Evolutionary conservation across 2,113 vertebrate species (phyloP), one percentile per base, ranked within the genome.

Genomic region (Formicarius rufipectus): DNA sequence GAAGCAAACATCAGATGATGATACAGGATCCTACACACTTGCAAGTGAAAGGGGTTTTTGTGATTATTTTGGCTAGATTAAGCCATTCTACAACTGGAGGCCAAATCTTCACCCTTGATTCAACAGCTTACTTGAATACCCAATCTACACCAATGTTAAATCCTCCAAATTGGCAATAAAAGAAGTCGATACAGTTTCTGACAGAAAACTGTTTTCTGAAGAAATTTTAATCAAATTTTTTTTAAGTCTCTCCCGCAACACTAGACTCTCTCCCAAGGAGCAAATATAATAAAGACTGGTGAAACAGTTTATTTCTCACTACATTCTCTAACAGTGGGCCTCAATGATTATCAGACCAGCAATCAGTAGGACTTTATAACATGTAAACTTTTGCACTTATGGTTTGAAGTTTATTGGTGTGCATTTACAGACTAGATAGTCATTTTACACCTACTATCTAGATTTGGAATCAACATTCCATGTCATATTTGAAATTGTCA

Each of bases 291-390:
- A 42, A 59, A 44, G 30, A 6, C 5, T 12, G 8, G 20, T 12
- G 8, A 74, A 14, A 4, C 10, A 73, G 6, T 39, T 73, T 64
- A 45, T 73, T 81, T 69, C 11, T 73, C 27, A 17, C 20, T 76
- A 22, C 10, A 18, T n/a, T 74, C 33, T 28, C 3, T 55, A 60
- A 78, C 68, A 21, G 9, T 28, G 14, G 8, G 5, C 9, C 37
- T 77, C 0, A 0, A 23, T 30, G 4, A 28, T 72, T 56, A 19
- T 69, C 68, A 50, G 39, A 19, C 14, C 37, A 52, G 47, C 19
- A 60, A n/a, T 31, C 22, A 45, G 15, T 1, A 77, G 58, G 33
- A 37, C 22, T 85, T 67, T 6, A 37, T 10, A 53, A 39, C 3
- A 18, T 13, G 8, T 10, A 77, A 63, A 68, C 68, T 49, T 74